Conservation (phyloP, 2,888 invertebrate genomes). For the Epirrhoe tristata region DNA sequence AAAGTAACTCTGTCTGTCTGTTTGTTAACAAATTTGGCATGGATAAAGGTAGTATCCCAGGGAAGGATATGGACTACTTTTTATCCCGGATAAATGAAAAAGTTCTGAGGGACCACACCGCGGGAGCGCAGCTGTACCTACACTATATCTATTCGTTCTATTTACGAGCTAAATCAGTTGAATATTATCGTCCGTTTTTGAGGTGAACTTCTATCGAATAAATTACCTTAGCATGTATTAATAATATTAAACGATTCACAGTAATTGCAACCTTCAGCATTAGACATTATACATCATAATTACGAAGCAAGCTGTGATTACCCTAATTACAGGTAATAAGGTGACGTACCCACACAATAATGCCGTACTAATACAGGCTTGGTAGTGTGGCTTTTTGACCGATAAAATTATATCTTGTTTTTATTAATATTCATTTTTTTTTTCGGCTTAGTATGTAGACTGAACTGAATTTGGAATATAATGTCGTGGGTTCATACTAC, state of each 20-base stretch:
- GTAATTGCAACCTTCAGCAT: slow-evolving; percentile 43
- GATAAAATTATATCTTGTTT: neutral
- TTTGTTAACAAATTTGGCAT: no score
- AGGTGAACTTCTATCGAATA: slow-evolving; percentile 16
- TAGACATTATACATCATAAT: slow-evolving; percentile 44
- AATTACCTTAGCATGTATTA: slow-evolving; percentile 24
- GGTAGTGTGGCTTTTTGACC: neutral
- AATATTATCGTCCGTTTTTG: neutral
- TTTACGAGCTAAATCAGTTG: neutral
- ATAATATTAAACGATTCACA: slow-evolving; percentile 39
- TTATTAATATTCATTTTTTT: neutral
- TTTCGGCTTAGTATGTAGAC: neutral
- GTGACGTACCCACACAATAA: slow-evolving; percentile 32
- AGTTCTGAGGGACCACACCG: no score
- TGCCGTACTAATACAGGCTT: neutral
- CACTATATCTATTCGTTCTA: no score
- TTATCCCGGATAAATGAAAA: no score
- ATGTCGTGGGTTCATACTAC: neutral
- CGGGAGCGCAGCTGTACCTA: no score
- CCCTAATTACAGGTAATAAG: slow-evolving; percentile 42
- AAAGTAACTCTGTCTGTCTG: no score
- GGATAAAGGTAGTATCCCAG: no score
- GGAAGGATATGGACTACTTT: no score
- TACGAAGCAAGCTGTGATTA: slow-evolving; percentile 44
- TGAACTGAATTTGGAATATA: neutral